These are phyloP conservation scores for Liolophura sinensis DNA, from an alignment of 1,140 invertebrate species.

Conservation along the genomic window DNA sequence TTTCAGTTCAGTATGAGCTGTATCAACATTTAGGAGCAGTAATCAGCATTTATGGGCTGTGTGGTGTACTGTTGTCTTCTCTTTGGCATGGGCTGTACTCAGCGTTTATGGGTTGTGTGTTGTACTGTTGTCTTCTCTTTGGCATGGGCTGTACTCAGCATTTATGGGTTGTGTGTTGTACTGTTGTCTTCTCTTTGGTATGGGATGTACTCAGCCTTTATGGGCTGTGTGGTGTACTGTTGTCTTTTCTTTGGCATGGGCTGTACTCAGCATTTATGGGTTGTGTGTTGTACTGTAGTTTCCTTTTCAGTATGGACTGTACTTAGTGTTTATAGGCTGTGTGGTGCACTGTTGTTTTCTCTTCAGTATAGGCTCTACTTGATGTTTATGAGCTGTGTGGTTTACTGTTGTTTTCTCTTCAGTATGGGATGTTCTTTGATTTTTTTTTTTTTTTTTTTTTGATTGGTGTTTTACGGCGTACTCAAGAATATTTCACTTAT, in stretches of 20 bases:
- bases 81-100: constrained; percentile 62
- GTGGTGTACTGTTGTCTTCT: constrained; percentile 69
- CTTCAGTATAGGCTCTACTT: constrained; percentile 78
- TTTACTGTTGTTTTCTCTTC: constrained; percentile 69
- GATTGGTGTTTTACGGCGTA: too few species aligned
- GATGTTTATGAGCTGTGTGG: constrained; percentile 86
- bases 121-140: constrained; percentile 84
- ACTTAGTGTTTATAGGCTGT: constrained; percentile 67
- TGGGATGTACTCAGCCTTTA: constrained; percentile 89
- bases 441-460: too few species aligned
- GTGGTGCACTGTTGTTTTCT: constrained; percentile 65
- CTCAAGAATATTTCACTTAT: too few species aligned
- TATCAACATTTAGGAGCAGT: constrained; percentile 71
- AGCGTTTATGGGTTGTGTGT: constrained; percentile 68
- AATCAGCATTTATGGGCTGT: constrained; percentile 84
- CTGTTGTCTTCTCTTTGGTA: constrained; percentile 47
- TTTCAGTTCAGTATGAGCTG: background rate
- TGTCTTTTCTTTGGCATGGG: constrained; percentile 63
- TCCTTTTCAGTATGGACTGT: constrained; percentile 74
- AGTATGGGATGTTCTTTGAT: too few species aligned
- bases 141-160: constrained; percentile 65
- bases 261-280: constrained; percentile 91
- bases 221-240: constrained; percentile 87
- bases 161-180: background rate
- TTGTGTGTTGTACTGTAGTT: constrained; percentile 81